Percentiles rank a stretch among this genome's conserved stretches.
These are phyloP conservation scores for Acestrorhynchus altus DNA, from an alignment of 2,797 vertebrate genomes.

Conservation along the genomic window DNA sequence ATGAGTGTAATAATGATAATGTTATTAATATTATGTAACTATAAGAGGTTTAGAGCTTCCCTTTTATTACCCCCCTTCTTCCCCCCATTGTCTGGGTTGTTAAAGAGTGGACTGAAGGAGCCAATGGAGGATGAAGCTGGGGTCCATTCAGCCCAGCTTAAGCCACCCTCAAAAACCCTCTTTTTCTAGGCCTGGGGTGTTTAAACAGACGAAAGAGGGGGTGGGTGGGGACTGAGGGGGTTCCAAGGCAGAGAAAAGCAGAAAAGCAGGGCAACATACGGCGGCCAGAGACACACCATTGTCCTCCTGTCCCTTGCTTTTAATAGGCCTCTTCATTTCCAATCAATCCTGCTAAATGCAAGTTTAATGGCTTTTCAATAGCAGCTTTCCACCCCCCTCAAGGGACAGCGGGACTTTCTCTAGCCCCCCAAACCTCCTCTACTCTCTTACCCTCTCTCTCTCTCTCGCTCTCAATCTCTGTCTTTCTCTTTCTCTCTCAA, in stretches of 20 bases:
- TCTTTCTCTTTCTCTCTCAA: constrained; percentile 56
- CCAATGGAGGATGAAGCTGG: constrained; percentile 77
- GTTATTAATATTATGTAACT: too few relatives aligned
- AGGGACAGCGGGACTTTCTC: constrained; percentile 78
- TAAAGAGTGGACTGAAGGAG: constrained; percentile 74
- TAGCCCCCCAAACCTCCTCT: constrained; percentile 60
- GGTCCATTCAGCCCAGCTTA: constrained; percentile 76
- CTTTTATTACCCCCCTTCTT: constrained; percentile 15
- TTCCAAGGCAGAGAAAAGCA: constrained; percentile 72
- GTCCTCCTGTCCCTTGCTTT: constrained; percentile 82
- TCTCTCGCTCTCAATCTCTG: constrained; percentile 57
- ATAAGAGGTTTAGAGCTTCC: too few relatives aligned
- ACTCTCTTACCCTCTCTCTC: constrained; percentile 56
- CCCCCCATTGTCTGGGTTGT: constrained; percentile 75
- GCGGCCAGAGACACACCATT: constrained; percentile 81
- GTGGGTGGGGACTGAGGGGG: constrained; percentile 5
- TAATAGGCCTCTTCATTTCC: constrained; percentile 87
- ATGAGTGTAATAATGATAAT: too few relatives aligned
- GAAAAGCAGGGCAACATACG: constrained; percentile 79
- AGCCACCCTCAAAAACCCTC: constrained; percentile 75
- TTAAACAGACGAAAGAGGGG: constrained; percentile 75
- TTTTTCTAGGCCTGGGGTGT: constrained; percentile 75
- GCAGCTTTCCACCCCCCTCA: constrained; percentile 76
- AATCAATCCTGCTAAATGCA: constrained; percentile 88
- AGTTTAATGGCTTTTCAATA: constrained; percentile 89